Conservation (phyloP, 2,113 vertebrate species). For the Microtus oregoni region DNA sequence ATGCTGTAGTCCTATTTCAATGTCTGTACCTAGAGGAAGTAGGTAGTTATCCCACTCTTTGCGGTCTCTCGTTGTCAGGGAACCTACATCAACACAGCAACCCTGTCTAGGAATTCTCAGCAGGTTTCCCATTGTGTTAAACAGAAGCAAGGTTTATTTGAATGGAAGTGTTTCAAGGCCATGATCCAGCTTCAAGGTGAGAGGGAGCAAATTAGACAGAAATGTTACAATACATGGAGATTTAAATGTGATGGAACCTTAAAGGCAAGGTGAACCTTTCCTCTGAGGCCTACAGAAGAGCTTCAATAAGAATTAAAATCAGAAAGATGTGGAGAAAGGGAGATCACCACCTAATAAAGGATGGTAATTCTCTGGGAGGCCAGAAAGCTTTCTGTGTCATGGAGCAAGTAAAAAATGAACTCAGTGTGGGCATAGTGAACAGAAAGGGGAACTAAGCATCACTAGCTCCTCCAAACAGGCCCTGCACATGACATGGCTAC, state of each 20-base stretch:
- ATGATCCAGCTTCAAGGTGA: background rate
- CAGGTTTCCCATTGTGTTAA: background rate
- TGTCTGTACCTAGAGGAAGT: background rate
- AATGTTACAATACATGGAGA: background rate
- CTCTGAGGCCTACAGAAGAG: background rate
- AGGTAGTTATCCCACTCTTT: background rate
- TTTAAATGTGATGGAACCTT: background rate
- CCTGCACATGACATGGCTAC: rapidly evolving
- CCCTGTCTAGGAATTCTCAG: background rate
- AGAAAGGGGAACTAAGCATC: background rate
- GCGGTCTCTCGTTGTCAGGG: background rate
- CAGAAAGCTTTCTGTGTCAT: background rate
- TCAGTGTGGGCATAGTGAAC: background rate
- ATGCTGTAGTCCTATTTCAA: background rate
- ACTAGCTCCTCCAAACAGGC: background rate
- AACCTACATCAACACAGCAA: background rate
- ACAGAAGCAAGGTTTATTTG: background rate
- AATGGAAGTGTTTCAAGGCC: background rate
- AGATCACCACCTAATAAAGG: background rate
- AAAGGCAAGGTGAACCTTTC: background rate
- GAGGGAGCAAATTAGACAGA: background rate
- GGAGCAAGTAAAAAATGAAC: background rate
- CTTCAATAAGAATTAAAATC: background rate
- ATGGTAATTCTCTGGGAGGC: background rate
- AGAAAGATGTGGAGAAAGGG: background rate